A percentile compares a stretch with the other conserved stretches of the same genome.
These are phyloP conservation scores for Austrolebias charrua DNA, from an alignment of 2,797 vertebrate species.

Conservation along the genomic window DNA sequence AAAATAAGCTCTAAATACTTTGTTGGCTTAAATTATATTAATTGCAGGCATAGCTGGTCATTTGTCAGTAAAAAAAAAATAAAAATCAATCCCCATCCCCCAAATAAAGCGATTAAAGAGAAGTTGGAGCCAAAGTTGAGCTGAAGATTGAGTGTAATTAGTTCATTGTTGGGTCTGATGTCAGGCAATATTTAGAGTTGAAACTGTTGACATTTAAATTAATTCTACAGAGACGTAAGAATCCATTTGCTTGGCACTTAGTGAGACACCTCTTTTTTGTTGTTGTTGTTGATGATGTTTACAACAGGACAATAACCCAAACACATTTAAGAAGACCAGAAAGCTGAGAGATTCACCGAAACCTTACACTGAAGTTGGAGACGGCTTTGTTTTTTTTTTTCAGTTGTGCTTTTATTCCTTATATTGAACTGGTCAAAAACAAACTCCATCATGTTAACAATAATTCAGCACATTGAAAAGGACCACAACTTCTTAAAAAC, in stretches of 20 bases:
- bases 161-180: neutral
- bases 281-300: no score
- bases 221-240: neutral
- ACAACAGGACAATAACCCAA: neutral
- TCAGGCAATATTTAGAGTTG: neutral
- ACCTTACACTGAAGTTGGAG: no score
- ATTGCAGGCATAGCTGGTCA: neutral
- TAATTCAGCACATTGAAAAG: no score
- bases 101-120: neutral
- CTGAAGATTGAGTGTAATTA: neutral
- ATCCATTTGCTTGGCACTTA: constrained; percentile 3
- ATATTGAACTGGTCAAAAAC: neutral
- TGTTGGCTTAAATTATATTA: neutral
- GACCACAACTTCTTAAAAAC: no score
- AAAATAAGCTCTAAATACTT: neutral
- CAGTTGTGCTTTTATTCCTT: neutral
- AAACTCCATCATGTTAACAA: neutral
- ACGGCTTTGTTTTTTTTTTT: neutral
- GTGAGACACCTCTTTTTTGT: neutral
- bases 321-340: neutral
- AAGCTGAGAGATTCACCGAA: neutral
- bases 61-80: neutral
- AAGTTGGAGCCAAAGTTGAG: neutral
- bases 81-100: no score
- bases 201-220: constrained; percentile 1